A percentile compares a stretch with the other conserved stretches of the same genome.
These are phyloP conservation scores for Apis mellifera DNA, from an alignment of 1,140 invertebrate genomes.

Conservation along the genomic window Amel_HAv3.1 CM009938.2:1233501-1234000, in stretches of 20 bases:
- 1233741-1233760: background rate
- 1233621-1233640: slow-evolving; percentile 64
- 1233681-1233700: slow-evolving; percentile 69
- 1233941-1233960: too few relatives aligned
- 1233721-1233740: background rate
- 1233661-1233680: slow-evolving; percentile 64
- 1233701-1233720: slow-evolving; percentile 39
- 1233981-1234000: background rate
- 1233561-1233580: slow-evolving; percentile 59
- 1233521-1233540: background rate
- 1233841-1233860: slow-evolving; percentile 30
- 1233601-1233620: slow-evolving; percentile 69
- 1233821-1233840: slow-evolving; percentile 29
- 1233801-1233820: background rate
- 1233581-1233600: slow-evolving; percentile 72
- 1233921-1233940: slow-evolving; percentile 24
- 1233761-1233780: background rate
- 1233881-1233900: slow-evolving; percentile 32
- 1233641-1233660: slow-evolving; percentile 65
- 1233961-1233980: background rate
- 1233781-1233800: slow-evolving; percentile 6
- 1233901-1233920: slow-evolving; percentile 22
- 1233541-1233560: slow-evolving; percentile 23
- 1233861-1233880: slow-evolving; percentile 44
- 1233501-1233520: background rate